Conservation (phyloP, 2,797 vertebrate species). For the Todus mexicanus region DNA sequence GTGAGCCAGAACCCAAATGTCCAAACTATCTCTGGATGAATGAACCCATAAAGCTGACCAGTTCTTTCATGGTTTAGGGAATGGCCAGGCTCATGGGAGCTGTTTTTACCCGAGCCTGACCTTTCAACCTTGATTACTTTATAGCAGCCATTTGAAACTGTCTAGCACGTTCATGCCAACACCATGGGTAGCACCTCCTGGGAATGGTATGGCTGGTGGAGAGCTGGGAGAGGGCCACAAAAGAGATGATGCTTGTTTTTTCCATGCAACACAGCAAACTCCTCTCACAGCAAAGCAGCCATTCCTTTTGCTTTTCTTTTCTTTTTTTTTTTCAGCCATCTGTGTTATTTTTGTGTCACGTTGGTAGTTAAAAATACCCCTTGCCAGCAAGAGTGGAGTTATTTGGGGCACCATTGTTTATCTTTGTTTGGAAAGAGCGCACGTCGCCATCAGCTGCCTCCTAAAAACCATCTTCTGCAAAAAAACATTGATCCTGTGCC, state of each 20-base stretch:
- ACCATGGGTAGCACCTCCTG: not conserved
- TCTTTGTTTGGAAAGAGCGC: conserved; percentile 40
- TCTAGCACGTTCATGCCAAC: not conserved
- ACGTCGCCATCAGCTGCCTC: not conserved
- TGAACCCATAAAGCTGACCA: not conserved
- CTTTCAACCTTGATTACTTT: not conserved
- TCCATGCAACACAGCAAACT: not conserved
- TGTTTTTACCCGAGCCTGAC: not conserved
- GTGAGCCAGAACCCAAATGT: not conserved
- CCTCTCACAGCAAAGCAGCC: not conserved
- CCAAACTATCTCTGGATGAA: not conserved
- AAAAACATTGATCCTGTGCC: not conserved
- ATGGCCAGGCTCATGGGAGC: not conserved
- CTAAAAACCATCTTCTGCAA: not conserved
- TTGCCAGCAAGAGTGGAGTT: conserved; percentile 29
- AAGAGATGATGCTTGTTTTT: not conserved
- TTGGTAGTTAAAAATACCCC: conserved; percentile 55
- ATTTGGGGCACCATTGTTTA: conserved; percentile 59
- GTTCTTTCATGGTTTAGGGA: not conserved
- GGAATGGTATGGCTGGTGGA: not conserved
- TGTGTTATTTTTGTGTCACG: not conserved
- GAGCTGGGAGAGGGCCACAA: not conserved
- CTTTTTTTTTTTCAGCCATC: not conserved
- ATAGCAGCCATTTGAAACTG: not conserved
- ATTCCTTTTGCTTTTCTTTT: not conserved